Evolutionary conservation across 2,113 vertebrate species (phyloP).

Genomic region (Cercocebus atys): DNA sequence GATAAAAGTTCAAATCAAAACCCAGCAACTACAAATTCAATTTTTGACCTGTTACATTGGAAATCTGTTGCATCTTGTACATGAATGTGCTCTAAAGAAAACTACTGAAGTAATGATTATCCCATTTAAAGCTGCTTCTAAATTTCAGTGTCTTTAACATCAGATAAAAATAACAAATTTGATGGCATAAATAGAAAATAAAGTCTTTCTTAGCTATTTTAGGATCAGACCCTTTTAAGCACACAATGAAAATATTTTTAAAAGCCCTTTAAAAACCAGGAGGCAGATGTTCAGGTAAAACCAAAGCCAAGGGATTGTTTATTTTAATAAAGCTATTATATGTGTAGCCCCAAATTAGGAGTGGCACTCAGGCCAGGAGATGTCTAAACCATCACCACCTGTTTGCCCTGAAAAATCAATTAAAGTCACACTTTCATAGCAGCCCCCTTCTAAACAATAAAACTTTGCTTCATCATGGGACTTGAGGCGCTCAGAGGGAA

Average conservation of each 20-base stretch:
- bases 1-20: slow-evolving; percentile 15
- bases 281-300: slow-evolving; percentile 82
- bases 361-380: slow-evolving; percentile 75
- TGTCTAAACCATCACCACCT: slow-evolving; percentile 82
- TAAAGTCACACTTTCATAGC: slow-evolving; percentile 83
- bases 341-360: slow-evolving; percentile 77
- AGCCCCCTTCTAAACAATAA: slow-evolving; percentile 79
- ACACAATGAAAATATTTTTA: slow-evolving; percentile 54
- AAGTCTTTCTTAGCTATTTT: slow-evolving; percentile 49
- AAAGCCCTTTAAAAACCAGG: slow-evolving; percentile 57
- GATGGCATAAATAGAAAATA: slow-evolving; percentile 50
- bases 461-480: slow-evolving; percentile 73
- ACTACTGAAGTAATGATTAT: slow-evolving; percentile 56
- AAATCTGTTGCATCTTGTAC: slow-evolving; percentile 53
- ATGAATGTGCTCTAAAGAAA: slow-evolving; percentile 20
- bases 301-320: slow-evolving; percentile 79
- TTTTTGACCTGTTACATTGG: not conserved
- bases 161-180: slow-evolving; percentile 6
- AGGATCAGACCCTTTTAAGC: slow-evolving; percentile 56
- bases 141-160: slow-evolving; percentile 32
- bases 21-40: not conserved
- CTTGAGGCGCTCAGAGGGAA: slow-evolving; percentile 69
- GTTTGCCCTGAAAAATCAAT: slow-evolving; percentile 85
- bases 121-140: slow-evolving; percentile 16
- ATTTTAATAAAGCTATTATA: slow-evolving; percentile 85